Evolutionary conservation across 2,888 invertebrate genomes (phyloP), one percentile per base, ranked within the genome.

Genomic region (Epinotia demarniana): DNA sequence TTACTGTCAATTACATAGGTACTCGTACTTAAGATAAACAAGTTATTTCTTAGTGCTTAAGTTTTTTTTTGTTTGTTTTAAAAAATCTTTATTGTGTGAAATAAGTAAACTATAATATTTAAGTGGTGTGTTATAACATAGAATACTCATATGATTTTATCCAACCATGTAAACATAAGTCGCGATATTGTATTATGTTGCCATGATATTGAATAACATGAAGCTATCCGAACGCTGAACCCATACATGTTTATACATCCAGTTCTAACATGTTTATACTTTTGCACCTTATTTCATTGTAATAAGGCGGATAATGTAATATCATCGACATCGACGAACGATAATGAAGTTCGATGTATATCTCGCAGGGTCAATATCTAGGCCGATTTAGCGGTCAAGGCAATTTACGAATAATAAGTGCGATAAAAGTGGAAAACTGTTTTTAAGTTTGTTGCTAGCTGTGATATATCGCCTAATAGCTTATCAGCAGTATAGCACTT

Each of bases 361-460:
- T 53, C 62, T 57, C 46, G 66, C 73, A 57, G 62, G 73, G 73
- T 73, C 73, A 73, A 63, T 63, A 69, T 62, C 73, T 57, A 43
- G 53, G 68, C 57, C 62, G 16, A 11, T 55, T 1, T 46, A 19
- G 66, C 72, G 68, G 73, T 73, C 73, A 73, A 73, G 68, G 73
- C 61, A 46, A 23, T 27, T 5, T 46, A 19, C 58, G 12, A 43
- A 46, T 49, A 23, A 64, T 58, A 43, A 23, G 13, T 23, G 16
- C 19, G 69, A 69, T 69, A 60, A 69, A 60, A 46, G 11, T 46
- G 12, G n/a, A 23, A 69, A 60, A 60, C 57, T 5, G 58, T 18
- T 33, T n/a, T 18, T 16, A 39, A 18, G 62, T 27, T 5, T 53
- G 53, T 49, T 66, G 53, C 66, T 66, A n/a, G 23, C n/a, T 27